Percentiles rank a stretch among this genome's conserved stretches.
These are phyloP conservation scores for Athrips mouffetella DNA, from an alignment of 2,888 invertebrate species.

Conservation along the genomic window DNA sequence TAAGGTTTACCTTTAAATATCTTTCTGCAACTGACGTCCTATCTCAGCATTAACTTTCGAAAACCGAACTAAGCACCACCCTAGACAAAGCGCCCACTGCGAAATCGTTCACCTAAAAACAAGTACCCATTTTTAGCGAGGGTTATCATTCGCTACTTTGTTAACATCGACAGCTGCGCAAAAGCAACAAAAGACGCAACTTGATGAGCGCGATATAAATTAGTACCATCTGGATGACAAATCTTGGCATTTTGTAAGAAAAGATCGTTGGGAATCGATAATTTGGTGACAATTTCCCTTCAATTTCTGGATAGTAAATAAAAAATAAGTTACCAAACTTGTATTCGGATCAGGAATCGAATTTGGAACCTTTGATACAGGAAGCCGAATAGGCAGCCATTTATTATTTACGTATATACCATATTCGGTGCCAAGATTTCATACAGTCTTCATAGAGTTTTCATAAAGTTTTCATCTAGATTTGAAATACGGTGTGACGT, in stretches of 20 bases:
- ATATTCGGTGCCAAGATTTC: no score
- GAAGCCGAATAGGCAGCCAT: no score
- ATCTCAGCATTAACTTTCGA: not conserved
- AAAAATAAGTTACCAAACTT: no score
- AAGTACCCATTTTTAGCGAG: constrained; percentile 35
- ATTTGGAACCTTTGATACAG: no score
- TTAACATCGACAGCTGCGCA: constrained; percentile 64
- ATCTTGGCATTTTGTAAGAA: constrained; percentile 14
- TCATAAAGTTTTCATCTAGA: no score
- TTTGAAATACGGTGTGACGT: no score
- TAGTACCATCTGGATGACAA: constrained; percentile 34
- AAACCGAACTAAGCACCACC: not conserved
- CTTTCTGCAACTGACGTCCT: not conserved
- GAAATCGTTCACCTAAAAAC: constrained; percentile 26
- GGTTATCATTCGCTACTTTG: constrained; percentile 55
- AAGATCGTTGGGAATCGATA: not conserved
- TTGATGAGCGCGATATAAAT: constrained; percentile 66
- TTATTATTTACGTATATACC: no score
- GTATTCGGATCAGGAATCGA: no score
- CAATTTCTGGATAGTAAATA: no score
- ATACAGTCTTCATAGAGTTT: no score
- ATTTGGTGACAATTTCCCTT: not conserved
- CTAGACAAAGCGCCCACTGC: constrained; percentile 1
- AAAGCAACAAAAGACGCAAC: constrained; percentile 54
- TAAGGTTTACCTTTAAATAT: not conserved